Evolutionary conservation across 1,140 invertebrate genomes (phyloP).

Genomic region (Patella vulgata): DNA sequence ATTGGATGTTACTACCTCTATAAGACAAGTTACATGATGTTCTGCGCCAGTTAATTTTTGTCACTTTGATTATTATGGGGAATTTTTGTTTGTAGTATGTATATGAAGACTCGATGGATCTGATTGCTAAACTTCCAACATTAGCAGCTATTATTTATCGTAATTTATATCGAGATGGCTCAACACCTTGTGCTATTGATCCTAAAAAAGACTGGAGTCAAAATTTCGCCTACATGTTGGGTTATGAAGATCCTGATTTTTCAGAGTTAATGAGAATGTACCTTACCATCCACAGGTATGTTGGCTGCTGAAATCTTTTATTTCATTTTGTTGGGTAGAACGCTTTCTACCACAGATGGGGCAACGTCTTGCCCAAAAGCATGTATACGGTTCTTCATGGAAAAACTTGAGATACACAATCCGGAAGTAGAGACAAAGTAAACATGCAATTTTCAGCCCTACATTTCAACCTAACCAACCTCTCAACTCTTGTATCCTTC

Average conservation of each 20-base stretch:
- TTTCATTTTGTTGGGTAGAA: too few species aligned
- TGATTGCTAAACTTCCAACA: slow-evolving; percentile 95
- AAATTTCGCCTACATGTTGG: slow-evolving; percentile 93
- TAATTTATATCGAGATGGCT: slow-evolving; percentile 88
- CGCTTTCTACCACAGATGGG: too few species aligned
- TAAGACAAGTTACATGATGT: too few species aligned
- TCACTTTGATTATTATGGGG: too few species aligned
- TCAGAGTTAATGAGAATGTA: slow-evolving; percentile 94
- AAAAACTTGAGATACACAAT: background rate
- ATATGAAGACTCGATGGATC: slow-evolving; percentile 95
- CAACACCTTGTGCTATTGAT: slow-evolving; percentile 88
- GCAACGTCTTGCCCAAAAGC: too few species aligned
- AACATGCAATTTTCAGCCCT: too few species aligned
- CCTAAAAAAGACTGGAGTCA: slow-evolving; percentile 91
- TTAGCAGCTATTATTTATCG: slow-evolving; percentile 95
- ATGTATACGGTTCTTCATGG: too few species aligned
- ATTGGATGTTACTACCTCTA: too few species aligned
- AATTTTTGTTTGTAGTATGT: slow-evolving; percentile 73
- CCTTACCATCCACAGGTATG: slow-evolving; percentile 86
- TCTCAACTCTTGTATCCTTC: too few species aligned
- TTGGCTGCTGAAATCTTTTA: slow-evolving; percentile 5
- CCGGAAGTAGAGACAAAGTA: background rate
- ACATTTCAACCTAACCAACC: too few species aligned
- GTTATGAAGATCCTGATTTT: slow-evolving; percentile 87
- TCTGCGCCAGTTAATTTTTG: too few species aligned